These are phyloP conservation scores for Mallotus villosus DNA, from an alignment of 2,797 vertebrate genomes.

Conservation along the genomic window DNA sequence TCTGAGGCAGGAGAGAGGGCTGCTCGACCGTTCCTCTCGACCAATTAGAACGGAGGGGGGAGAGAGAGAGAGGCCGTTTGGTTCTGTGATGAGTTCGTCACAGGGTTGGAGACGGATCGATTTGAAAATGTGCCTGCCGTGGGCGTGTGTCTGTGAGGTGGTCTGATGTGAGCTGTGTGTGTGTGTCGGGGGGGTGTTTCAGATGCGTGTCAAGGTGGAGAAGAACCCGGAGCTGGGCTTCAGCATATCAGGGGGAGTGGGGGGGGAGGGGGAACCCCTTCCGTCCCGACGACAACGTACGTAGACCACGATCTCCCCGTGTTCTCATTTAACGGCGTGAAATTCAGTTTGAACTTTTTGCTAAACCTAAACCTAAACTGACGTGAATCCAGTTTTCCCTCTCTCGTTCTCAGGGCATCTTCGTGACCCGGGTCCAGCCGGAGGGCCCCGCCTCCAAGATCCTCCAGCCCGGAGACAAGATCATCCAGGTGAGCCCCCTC, in stretches of 20 bases:
- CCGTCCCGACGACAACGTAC: constrained; percentile 93
- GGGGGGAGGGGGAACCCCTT: constrained; percentile 97
- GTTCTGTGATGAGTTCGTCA: too few relatives aligned
- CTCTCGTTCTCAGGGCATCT: constrained; percentile 83
- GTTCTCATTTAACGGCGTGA: too few relatives aligned
- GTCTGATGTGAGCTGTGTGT: too few relatives aligned
- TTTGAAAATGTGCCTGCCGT: too few relatives aligned
- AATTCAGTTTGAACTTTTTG: too few relatives aligned
- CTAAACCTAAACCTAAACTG: too few relatives aligned
- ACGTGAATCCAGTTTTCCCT: too few relatives aligned
- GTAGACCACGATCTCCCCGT: constrained; percentile 15
- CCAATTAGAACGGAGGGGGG: neutral
- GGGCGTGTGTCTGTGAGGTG: neutral
- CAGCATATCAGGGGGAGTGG: constrained; percentile 98
- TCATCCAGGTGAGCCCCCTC: constrained; percentile 84
- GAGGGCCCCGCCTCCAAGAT: constrained; percentile 94
- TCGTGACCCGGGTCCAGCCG: constrained; percentile 95
- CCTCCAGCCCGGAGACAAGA: constrained; percentile 96
- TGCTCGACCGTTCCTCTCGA: neutral
- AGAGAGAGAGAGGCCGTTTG: too few relatives aligned
- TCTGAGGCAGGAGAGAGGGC: neutral
- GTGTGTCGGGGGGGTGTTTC: constrained; percentile 48
- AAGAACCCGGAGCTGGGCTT: constrained; percentile 99
- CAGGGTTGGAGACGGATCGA: too few relatives aligned
- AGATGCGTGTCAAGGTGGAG: constrained; percentile 93